phyloP scores from a whole-genome alignment of 1,140 invertebrate species.

The Oncopodura yosiiana region DNA sequence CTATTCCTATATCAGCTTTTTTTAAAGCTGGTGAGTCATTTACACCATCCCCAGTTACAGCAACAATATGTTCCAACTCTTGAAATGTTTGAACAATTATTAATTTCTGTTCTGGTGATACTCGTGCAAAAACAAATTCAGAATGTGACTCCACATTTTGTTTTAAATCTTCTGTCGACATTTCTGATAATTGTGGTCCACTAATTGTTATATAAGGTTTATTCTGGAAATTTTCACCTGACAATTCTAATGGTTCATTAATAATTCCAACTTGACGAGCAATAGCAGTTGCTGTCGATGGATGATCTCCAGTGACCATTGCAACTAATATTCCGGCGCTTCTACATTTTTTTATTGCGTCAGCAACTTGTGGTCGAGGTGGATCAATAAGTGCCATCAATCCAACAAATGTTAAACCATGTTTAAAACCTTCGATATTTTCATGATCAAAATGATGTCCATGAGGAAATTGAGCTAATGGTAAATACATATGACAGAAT shows the following conservation, averaged over 20 bases:
- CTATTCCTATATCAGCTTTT: conserved; percentile 37
- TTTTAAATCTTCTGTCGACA: conserved; percentile 73
- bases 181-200: conserved; percentile 84
- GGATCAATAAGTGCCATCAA: conserved; percentile 42
- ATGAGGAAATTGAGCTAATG: conserved; percentile 37
- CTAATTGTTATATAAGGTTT: too few relatives aligned
- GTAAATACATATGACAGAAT: conserved; percentile 42
- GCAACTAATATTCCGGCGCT: conserved; percentile 42
- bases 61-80: conserved; percentile 41
- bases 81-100: conserved; percentile 60
- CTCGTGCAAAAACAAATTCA: conserved; percentile 49
- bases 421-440: conserved; percentile 40
- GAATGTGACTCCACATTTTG: conserved; percentile 17
- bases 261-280: conserved; percentile 57
- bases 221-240: too few relatives aligned
- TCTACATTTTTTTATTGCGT: conserved; percentile 42
- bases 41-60: conserved; percentile 38
- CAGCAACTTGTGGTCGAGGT: conserved; percentile 40
- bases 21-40: conserved; percentile 58
- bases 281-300: conserved; percentile 58
- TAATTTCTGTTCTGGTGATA: conserved; percentile 57
- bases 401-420: conserved; percentile 39
- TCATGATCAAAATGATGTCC: conserved; percentile 42
- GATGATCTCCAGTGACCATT: conserved; percentile 53
- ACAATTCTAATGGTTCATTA: too few relatives aligned